Evolutionary conservation across 2,113 vertebrate species (phyloP).

Genomic region (Seriola quinqueradiata): DNA sequence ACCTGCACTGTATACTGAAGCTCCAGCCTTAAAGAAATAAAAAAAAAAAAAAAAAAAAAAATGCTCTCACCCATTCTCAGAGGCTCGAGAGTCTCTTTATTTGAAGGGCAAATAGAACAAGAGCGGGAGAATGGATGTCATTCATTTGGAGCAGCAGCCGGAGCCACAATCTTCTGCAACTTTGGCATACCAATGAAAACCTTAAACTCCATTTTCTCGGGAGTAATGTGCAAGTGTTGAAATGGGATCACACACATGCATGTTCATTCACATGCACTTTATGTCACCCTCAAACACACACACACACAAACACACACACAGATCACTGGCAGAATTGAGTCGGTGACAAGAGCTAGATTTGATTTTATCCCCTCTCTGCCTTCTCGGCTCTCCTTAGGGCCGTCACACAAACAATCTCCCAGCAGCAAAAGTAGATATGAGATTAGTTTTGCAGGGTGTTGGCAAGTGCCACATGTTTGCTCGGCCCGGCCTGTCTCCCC

Average conservation of each 20-base stretch:
- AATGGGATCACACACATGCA: neutral
- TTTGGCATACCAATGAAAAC: conserved; percentile 48
- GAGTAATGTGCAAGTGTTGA: conserved; percentile 1
- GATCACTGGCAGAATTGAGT: conserved; percentile 61
- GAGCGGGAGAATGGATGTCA: conserved; percentile 41
- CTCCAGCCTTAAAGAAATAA: conserved; percentile 9
- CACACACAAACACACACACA: conserved; percentile 37
- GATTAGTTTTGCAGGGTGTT: conserved; percentile 68
- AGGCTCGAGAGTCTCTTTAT: conserved; percentile 62
- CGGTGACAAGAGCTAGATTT: conserved; percentile 70
- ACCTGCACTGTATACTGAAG: conserved; percentile 46
- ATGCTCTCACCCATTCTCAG: conserved; percentile 20
- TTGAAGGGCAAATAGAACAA: conserved; percentile 62
- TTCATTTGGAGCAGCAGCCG: conserved; percentile 43
- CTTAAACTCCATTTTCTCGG: conserved; percentile 30
- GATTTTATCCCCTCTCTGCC: conserved; percentile 68
- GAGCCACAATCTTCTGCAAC: conserved; percentile 28
- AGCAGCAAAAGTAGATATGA: conserved; percentile 69
- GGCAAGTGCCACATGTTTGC: conserved; percentile 54
- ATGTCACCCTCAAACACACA: conserved; percentile 6
- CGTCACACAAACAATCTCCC: conserved; percentile 62
- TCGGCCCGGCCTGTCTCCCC: conserved; percentile 10
- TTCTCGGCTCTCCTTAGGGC: conserved; percentile 53
- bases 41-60: conserved; percentile 20
- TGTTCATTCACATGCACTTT: conserved; percentile 15